Evolutionary conservation across 2,113 vertebrate species (phyloP).

Genomic region (Caretta caretta): DNA sequence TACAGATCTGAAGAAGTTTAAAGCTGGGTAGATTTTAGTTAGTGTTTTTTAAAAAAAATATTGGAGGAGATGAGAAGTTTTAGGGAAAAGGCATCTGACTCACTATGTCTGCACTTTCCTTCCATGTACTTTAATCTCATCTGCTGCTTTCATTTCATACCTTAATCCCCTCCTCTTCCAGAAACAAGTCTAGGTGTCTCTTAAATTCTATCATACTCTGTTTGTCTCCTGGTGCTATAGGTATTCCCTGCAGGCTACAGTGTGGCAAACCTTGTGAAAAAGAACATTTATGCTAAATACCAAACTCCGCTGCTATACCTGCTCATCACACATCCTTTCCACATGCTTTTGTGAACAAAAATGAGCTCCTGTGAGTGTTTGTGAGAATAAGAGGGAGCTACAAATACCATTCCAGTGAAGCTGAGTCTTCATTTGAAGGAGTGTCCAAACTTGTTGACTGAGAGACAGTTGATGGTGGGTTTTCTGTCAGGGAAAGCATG

Average conservation of each 20-base stretch:
- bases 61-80: neutral
- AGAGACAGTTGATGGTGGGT: accelerated
- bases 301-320: neutral
- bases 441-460: slow-evolving; percentile 9
- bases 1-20: neutral
- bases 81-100: neutral
- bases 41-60: neutral
- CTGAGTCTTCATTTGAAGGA: slow-evolving; percentile 19
- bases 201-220: neutral
- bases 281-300: accelerated
- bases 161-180: slow-evolving; percentile 18
- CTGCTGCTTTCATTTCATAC: slow-evolving; percentile 20
- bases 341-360: accelerated
- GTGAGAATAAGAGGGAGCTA: neutral
- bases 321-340: accelerated
- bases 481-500: neutral
- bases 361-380: neutral
- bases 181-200: neutral
- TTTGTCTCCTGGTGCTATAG: neutral
- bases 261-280: neutral
- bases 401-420: slow-evolving; percentile 11
- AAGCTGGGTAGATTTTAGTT: neutral
- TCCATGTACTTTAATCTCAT: slow-evolving; percentile 32
- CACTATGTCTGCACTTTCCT: neutral
- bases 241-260: neutral